Conservation (phyloP, 2,797 vertebrate species). For the Adrianichthys oophorus region DNA sequence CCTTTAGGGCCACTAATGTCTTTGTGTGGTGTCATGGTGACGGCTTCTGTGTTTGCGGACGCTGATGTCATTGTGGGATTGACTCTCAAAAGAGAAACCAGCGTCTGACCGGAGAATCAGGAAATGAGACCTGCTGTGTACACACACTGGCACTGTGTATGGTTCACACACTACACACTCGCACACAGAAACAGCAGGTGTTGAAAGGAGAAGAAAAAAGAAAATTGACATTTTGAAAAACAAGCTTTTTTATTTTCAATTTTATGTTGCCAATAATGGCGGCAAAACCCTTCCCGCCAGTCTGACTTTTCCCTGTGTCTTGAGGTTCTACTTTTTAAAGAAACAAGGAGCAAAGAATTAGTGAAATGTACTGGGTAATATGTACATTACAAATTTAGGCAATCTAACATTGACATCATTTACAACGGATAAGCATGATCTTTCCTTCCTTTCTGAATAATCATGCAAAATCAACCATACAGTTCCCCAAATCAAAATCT, state of each 20-base stretch:
- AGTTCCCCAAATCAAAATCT: no score
- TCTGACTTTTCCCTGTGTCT: not conserved
- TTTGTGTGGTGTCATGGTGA: conserved; percentile 90
- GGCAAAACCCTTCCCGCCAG: no score
- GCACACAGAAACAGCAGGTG: conserved; percentile 25
- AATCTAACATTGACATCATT: no score
- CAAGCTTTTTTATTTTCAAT: not conserved
- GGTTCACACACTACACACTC: conserved; percentile 53
- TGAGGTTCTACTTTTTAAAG: not conserved
- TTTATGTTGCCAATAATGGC: not conserved
- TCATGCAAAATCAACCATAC: no score
- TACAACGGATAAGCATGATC: no score
- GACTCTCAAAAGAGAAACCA: conserved; percentile 74
- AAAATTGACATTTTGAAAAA: conserved; percentile 3
- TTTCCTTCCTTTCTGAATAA: no score
- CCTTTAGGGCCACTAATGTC: conserved; percentile 77
- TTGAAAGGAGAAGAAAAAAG: not conserved
- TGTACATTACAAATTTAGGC: no score
- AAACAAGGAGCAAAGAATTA: no score
- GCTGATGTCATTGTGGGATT: conserved; percentile 88
- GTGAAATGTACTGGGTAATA: no score
- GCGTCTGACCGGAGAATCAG: conserved; percentile 64
- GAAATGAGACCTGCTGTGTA: conserved; percentile 83
- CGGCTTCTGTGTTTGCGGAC: conserved; percentile 86
- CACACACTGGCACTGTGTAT: conserved; percentile 76